Evolutionary conservation across 1,140 invertebrate species (phyloP).

Genomic region (Aphelenchoides avenae): DNA sequence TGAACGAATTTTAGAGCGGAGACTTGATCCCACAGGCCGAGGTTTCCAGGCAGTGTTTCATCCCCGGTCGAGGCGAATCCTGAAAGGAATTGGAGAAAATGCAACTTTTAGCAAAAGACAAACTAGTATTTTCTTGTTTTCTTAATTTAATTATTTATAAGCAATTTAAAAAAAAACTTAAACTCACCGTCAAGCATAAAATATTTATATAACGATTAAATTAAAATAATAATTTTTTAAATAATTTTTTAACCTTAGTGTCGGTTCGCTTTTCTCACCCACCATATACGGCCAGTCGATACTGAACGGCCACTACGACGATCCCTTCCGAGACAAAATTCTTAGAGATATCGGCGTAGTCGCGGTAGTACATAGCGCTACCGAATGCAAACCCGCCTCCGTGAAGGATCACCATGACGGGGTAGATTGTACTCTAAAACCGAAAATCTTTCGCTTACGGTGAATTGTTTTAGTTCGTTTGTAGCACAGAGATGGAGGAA

Average conservation of each 20-base stretch:
- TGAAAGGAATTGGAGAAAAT: no score
- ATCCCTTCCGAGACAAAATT: constrained; percentile 19
- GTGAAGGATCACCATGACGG: constrained; percentile 55
- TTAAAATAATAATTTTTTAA: constrained; percentile 6
- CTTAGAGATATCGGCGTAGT: constrained; percentile 6
- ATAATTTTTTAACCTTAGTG: no score
- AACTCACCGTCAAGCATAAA: no score
- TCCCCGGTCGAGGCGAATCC: constrained; percentile 56
- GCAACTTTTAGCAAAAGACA: no score
- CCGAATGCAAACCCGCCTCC: constrained; percentile 35
- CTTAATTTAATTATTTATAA: no score
- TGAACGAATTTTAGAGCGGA: constrained; percentile 58
- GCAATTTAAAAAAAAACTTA: no score
- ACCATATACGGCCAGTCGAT: constrained; percentile 26
- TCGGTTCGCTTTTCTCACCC: neutral
- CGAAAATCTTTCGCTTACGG: no score
- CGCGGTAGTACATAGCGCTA: neutral
- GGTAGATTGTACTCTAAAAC: no score
- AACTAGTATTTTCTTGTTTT: neutral
- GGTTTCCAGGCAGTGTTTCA: constrained; percentile 55
- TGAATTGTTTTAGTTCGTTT: constrained; percentile 4
- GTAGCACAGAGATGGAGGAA: neutral
- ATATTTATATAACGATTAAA: no score
- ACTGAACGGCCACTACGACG: constrained; percentile 27
- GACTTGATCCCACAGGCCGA: constrained; percentile 59